Evolutionary conservation across 2,113 vertebrate genomes (phyloP), one percentile per base, ranked within the genome.

Genomic region (Neotoma lepida): DNA sequence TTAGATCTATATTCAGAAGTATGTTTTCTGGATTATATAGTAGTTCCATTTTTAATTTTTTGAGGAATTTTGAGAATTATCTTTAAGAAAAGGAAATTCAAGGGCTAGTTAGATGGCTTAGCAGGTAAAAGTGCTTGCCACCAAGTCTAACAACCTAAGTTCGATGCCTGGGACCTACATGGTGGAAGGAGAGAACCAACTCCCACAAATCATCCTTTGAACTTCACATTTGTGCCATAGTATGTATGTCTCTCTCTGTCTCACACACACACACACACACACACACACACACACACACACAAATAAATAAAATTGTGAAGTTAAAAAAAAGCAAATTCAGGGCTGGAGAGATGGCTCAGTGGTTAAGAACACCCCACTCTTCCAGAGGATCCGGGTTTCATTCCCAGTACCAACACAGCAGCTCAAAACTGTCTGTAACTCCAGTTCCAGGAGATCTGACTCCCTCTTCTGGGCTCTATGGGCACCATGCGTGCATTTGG

Each of bases 21-120:
- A 41, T 82, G 66, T 49, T 64, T 95, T 51, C 15, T 86, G 33
- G 26, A 63, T 93, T 68, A 92, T 71, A 82, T 86, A 49, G 58
- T 70, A 94, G n/a, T 28, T 95, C 61, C 88, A 88, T 56, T 93
- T 96, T 89, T 89, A 93, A 88, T 68, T 66, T 88, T 96, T 93
- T 91, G 66, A 95, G 73, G 51, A 86, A 71, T 26, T 61, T 94
- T 86, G 78, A 93, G 51, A 89, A 77, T 66, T 30, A 51, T 35
- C 82, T 86, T 95, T 35, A 64, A 63, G 58, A 44, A 44, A 84
- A 84, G 58, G 14, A 30, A 61, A 82, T 61, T 82, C 54, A 82
- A 58, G 24, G n/a, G 33, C 13, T 13, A 41, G 13, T 58, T 22
- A 58, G 78, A 39, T 58, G 80, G 13, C 22, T 81, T 58, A 39